Conservation (phyloP, 2,797 vertebrate species). For the Masticophis lateralis region DNA sequence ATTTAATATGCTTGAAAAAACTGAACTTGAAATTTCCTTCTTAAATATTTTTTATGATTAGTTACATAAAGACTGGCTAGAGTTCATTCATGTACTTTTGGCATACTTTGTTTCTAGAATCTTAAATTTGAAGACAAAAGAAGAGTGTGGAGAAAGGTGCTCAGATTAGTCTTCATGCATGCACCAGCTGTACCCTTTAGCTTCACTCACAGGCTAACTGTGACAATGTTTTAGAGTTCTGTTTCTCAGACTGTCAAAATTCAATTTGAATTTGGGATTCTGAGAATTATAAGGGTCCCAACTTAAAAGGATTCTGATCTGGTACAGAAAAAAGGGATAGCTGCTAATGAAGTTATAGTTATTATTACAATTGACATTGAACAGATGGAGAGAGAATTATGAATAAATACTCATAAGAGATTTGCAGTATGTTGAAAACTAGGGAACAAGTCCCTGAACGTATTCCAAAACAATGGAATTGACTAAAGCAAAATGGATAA, state of each 20-base stretch:
- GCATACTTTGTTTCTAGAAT: background rate
- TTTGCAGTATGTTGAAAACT: background rate
- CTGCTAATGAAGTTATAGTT: background rate
- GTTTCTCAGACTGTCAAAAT: background rate
- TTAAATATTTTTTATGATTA: background rate
- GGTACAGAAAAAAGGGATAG: background rate
- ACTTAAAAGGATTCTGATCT: slow-evolving; percentile 32
- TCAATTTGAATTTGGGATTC: background rate
- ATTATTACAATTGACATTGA: background rate
- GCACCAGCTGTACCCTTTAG: background rate
- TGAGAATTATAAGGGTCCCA: background rate
- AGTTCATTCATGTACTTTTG: background rate
- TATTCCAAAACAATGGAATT: background rate
- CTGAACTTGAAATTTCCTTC: background rate
- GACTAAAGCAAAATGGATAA: background rate
- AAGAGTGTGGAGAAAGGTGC: background rate
- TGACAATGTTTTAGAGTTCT: background rate
- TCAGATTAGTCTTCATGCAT: background rate
- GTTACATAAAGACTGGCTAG: background rate
- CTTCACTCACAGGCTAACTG: background rate
- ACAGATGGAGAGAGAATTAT: background rate
- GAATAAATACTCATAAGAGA: background rate
- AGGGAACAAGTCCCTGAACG: background rate
- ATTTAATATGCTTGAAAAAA: background rate
- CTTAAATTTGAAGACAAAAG: background rate